Evolutionary conservation across 2,113 vertebrate genomes (phyloP).

Genomic region (Tympanuchus pallidicinctus): DNA sequence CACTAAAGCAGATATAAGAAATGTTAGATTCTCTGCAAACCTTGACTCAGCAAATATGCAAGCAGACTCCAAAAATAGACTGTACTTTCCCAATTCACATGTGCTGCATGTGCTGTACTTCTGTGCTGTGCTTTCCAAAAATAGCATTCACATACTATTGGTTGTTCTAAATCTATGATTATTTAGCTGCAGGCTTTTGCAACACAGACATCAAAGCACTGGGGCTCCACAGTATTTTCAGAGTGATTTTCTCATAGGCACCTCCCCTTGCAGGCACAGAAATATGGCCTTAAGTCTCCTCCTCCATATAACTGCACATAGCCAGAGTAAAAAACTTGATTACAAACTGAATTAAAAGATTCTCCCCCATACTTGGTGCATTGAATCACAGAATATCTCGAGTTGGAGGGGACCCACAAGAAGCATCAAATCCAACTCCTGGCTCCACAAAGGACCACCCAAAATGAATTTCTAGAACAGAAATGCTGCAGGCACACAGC

Average conservation of each 20-base stretch:
- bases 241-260: background rate
- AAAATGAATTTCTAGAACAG: background rate
- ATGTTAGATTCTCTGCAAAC: conserved; percentile 14
- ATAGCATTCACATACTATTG: conserved; percentile 21
- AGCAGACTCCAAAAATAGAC: conserved; percentile 63
- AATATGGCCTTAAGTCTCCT: background rate
- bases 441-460: background rate
- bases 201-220: background rate
- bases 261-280: conserved; percentile 51
- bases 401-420: background rate
- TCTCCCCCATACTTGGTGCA: background rate
- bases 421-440: background rate
- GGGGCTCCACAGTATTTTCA: background rate
- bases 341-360: background rate
- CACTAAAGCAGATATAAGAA: conserved; percentile 7
- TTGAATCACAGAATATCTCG: background rate
- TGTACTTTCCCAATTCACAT: conserved; percentile 52
- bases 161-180: conserved; percentile 34
- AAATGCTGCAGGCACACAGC: background rate
- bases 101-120: conserved; percentile 55
- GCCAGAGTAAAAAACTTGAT: background rate
- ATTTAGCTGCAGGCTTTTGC: background rate
- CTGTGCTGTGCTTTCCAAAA: conserved; percentile 48
- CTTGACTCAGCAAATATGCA: conserved; percentile 71
- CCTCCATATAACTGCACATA: background rate